phyloP scores from a whole-genome alignment of 1,140 invertebrate genomes.

The Amphibalanus amphitrite region DNA sequence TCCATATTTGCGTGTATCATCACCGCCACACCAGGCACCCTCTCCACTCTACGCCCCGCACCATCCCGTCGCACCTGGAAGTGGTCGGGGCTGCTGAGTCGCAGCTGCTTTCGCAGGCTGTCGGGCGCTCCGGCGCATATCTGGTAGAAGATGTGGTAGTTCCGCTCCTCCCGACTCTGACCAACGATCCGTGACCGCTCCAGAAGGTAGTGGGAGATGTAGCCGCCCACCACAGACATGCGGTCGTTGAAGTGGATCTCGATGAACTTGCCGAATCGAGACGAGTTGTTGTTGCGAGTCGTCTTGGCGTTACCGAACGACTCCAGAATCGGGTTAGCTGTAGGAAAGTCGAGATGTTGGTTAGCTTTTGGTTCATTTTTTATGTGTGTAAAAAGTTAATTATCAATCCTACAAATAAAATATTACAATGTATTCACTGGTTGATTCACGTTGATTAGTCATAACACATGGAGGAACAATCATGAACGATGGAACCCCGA shows the following conservation, averaged over 20 bases:
- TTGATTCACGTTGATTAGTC: no score
- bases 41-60: no score
- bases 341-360: background rate
- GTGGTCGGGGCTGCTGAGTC: constrained; percentile 68
- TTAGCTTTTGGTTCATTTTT: no score
- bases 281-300: constrained; percentile 80
- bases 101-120: constrained; percentile 49
- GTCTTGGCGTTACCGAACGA: constrained; percentile 97
- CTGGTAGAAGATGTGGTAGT: constrained; percentile 94
- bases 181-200: constrained; percentile 84
- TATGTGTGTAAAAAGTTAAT: no score
- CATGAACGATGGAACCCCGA: no score
- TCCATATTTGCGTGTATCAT: no score
- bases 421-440: no score
- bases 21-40: no score
- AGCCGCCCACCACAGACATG: constrained; percentile 77
- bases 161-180: constrained; percentile 70
- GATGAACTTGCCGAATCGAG: constrained; percentile 94
- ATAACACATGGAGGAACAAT: no score
- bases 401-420: no score
- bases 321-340: constrained; percentile 88
- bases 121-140: constrained; percentile 75
- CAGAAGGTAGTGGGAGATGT: constrained; percentile 85
- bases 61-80: constrained; percentile 45
- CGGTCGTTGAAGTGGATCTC: constrained; percentile 88